Evolutionary conservation across 2,797 vertebrate species (phyloP), one percentile per base, ranked within the genome.

Genomic region (Sebastolobus alascanus): DNA sequence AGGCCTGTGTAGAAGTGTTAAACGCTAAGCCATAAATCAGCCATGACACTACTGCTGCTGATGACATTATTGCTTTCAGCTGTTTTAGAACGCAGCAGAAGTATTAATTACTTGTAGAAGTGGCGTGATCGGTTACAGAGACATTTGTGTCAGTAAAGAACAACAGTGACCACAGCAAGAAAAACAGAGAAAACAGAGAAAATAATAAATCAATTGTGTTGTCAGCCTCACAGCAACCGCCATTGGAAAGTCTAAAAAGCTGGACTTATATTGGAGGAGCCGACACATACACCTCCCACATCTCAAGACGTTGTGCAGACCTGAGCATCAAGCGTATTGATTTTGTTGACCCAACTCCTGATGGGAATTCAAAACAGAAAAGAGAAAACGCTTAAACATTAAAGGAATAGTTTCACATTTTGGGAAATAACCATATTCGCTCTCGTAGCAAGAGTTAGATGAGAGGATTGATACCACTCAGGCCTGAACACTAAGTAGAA

Each of bases 51-150:
- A 63, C 64, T 76, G 81, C 80, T 74, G 87, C 79, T 90, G 90
- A 90, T 91, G 86, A 86, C 79, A 88, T 89, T 90, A 93, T 94
- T 89, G 88, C 82, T 92, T 92, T 92, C 91, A 92, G 90, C 87
- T 92, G 90, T 85, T 86, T 84, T 10, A 61, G 43, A 66, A 82
- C 70, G 77, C 5, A 69, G 60, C 50, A 68, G 52, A 73, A 60
- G 69, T 89, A 90, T 90, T 84, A 84, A 79, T 85, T 85, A 80
- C 80, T 60, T 43, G 67, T 73, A 73, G 70, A 72, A 76, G 76
- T 60, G 73, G 56, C n/a, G 20, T 8, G 69, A 86, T 86, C 29
- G 16, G 50, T 87, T 85, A 72, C 52, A 79, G 84, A 73, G 77
- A 83, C 5, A 38, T 87, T 81, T 87, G 56, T 89, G 84, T 86